Base-by-base conservation (phyloP, 2,797 vertebrate species). In the Caiman crocodilus region DNA sequence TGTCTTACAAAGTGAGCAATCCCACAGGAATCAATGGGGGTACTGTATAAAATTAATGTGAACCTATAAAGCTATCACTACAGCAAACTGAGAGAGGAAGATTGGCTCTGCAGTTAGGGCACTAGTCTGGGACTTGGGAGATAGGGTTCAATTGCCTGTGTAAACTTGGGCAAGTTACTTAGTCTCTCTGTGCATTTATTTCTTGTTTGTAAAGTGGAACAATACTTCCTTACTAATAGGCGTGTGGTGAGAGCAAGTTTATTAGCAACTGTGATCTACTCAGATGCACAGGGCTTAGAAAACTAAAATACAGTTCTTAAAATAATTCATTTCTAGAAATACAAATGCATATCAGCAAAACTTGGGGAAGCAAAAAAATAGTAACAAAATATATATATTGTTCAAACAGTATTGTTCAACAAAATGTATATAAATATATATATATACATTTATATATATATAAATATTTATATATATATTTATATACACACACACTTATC, bases 161-260 rank as follows among this genome's bases (percentile, higher is more conserved):
- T 2, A 55, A 73, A 2, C 21, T 15, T 42, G 71, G 25, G 11
- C 67, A 84, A 88, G 61, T 11, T 11, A 65, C 56, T 84, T 79
- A 4, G 14, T 57, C 84, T 65, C 81, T 74, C 60, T 1, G 2
- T 30, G 56, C 14, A 17, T 8, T 2, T 78, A 28, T 86, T 84
- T 50, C 71, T 32, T 78, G 16, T 74, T 5, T 58, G 79, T 67
- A n/a, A 56, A 16, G 16, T 30, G 10, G 21, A 89, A 73, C 6
- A 42, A 71, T 15, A 63, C 8, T 56, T 64, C 6, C 0, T 0
- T 55, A 15, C 2, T 84, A 64, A 5, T 6, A 55, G 10, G 60
- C 16, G 14, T 35, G 23, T 12, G 60, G 1, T 7, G 26, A 86
- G 28, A 84, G 25, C 25, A 50, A 42, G 14, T 86, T 86, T 42